phyloP scores from a whole-genome alignment of 2,797 vertebrate genomes.

The Protonibea diacanthus region DNA sequence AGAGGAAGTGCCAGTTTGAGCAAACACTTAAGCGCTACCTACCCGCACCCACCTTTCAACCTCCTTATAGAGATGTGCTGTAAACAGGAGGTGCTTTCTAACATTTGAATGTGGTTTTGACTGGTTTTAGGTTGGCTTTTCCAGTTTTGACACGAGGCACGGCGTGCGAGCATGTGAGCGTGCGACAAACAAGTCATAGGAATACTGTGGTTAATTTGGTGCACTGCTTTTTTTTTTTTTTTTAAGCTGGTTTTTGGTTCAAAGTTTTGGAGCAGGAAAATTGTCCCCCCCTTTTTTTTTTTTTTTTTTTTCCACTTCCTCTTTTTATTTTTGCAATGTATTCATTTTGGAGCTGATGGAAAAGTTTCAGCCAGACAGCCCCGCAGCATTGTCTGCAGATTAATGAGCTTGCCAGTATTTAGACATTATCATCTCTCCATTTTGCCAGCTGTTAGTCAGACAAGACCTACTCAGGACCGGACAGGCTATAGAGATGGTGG shows the following conservation, averaged over 20 bases:
- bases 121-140: not conserved
- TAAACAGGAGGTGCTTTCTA: constrained; percentile 67
- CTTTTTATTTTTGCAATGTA: constrained; percentile 19
- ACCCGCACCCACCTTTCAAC: constrained; percentile 7
- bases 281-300: constrained; percentile 2
- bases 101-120: constrained; percentile 10
- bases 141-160: not conserved
- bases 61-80: constrained; percentile 11
- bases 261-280: constrained; percentile 1
- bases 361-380: constrained; percentile 48
- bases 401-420: constrained; percentile 52
- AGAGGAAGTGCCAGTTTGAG: constrained; percentile 39
- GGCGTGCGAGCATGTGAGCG: not conserved
- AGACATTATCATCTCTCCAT: constrained; percentile 58
- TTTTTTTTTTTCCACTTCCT: constrained; percentile 18
- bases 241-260: not conserved
- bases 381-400: constrained; percentile 57
- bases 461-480: constrained; percentile 35
- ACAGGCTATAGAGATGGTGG: constrained; percentile 34
- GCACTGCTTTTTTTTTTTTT: constrained; percentile 8
- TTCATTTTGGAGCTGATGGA: constrained; percentile 16
- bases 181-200: constrained; percentile 23
- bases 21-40: not conserved
- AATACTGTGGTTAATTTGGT: constrained; percentile 5
- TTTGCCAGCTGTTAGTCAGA: constrained; percentile 37